A percentile compares a stretch with the other conserved stretches of the same genome.
phyloP scores from a whole-genome alignment of 2,113 vertebrate species.

The Bos javanicus region DNA sequence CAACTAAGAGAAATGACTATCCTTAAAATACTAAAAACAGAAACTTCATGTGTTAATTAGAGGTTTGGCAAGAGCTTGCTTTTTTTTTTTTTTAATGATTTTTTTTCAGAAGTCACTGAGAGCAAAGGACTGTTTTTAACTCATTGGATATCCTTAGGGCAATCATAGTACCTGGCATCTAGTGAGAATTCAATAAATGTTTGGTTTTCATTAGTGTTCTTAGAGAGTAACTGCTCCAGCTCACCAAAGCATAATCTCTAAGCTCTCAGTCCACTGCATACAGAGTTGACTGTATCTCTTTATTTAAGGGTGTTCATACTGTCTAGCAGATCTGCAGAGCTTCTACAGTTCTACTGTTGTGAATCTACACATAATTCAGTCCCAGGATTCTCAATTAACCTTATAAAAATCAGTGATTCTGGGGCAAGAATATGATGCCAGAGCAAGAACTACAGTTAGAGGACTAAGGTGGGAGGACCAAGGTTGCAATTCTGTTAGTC shows the following conservation, averaged over 20 bases:
- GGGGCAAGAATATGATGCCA: background rate
- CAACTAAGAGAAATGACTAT: background rate
- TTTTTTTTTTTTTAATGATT: background rate
- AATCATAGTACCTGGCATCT: background rate
- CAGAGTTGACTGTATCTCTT: background rate
- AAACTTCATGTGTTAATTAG: constrained; percentile 3
- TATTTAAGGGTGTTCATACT: background rate
- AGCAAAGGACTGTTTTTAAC: background rate
- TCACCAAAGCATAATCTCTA: background rate
- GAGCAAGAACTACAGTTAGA: background rate
- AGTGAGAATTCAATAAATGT: background rate
- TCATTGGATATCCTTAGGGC: background rate
- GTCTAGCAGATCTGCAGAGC: background rate
- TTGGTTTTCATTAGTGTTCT: background rate
- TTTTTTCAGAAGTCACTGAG: constrained; percentile 15
- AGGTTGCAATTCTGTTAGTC: background rate
- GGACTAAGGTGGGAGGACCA: background rate
- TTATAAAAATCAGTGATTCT: constrained; percentile 4
- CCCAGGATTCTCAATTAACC: background rate
- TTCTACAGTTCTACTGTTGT: background rate
- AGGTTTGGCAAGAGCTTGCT: background rate
- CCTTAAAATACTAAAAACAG: constrained; percentile 31
- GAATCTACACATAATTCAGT: background rate
- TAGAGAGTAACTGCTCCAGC: background rate
- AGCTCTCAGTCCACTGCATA: background rate